These are phyloP conservation scores for Anas acuta DNA, from an alignment of 2,797 vertebrate species.

Conservation along the genomic window DNA sequence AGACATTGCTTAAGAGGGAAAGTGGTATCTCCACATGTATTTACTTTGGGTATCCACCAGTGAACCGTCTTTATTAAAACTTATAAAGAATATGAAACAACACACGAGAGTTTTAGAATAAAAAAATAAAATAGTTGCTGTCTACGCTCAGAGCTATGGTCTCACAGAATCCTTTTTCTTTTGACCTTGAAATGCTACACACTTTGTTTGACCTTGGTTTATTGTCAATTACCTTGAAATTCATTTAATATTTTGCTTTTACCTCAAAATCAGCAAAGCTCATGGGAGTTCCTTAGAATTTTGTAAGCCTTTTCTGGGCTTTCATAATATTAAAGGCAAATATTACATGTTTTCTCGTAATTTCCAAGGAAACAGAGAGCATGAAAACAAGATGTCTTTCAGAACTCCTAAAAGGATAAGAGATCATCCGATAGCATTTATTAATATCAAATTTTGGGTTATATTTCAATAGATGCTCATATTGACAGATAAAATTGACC, in stretches of 20 bases:
- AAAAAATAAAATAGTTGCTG: not conserved
- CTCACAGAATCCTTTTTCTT: not conserved
- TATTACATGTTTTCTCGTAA: not conserved
- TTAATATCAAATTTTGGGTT: not conserved
- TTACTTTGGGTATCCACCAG: slow-evolving; percentile 40
- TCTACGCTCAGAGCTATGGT: not conserved
- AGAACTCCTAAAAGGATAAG: not conserved
- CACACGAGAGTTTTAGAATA: not conserved
- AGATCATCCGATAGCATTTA: not conserved
- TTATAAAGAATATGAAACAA: slow-evolving; percentile 41
- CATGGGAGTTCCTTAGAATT: not conserved
- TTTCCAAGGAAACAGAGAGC: not conserved
- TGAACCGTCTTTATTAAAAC: slow-evolving; percentile 48
- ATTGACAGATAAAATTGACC: not conserved
- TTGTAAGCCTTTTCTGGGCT: not conserved
- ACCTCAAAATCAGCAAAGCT: not conserved
- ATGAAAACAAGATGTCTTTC: not conserved
- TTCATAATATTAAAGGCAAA: not conserved
- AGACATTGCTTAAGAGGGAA: not conserved
- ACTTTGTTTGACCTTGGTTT: not conserved
- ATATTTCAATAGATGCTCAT: not conserved
- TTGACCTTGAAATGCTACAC: not conserved
- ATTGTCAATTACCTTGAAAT: not conserved
- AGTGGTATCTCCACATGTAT: not conserved
- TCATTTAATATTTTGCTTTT: slow-evolving; percentile 3